Conservation (phyloP, 2,113 vertebrate genomes). For the Scomber japonicus region DNA sequence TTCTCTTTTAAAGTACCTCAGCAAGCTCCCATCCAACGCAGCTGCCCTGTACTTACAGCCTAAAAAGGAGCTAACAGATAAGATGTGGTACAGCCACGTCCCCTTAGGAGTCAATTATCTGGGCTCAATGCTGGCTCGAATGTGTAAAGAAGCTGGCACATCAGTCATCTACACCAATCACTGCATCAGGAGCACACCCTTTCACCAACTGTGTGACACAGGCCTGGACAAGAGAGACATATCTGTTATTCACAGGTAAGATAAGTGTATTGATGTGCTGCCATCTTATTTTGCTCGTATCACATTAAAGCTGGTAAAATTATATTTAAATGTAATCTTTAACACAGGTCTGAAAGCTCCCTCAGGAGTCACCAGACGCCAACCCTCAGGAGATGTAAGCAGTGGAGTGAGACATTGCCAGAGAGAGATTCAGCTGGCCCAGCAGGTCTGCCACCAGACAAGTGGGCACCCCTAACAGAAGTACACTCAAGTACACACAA, state of each 20-base stretch:
- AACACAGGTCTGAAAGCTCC: slow-evolving; percentile 20
- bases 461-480: slow-evolving; percentile 9
- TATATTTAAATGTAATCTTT: background rate
- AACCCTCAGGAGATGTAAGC: background rate
- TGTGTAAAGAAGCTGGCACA: slow-evolving; percentile 35
- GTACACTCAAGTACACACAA: slow-evolving; percentile 9
- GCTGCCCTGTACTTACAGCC: slow-evolving; percentile 26
- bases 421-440: slow-evolving; percentile 16
- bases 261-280: background rate
- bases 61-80: slow-evolving; percentile 8
- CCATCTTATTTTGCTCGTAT: background rate
- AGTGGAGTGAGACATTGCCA: background rate
- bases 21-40: slow-evolving; percentile 19
- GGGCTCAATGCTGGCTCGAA: slow-evolving; percentile 30
- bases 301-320: background rate
- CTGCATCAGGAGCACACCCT: slow-evolving; percentile 30
- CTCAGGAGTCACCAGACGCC: background rate
- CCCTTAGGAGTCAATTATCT: slow-evolving; percentile 33
- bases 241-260: slow-evolving; percentile 16
- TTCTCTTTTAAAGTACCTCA: slow-evolving; percentile 31
- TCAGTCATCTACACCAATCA: slow-evolving; percentile 35
- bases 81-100: slow-evolving; percentile 10
- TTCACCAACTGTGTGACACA: background rate
- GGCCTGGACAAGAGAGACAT: background rate
- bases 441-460: slow-evolving; percentile 33